A percentile compares a stretch with the other conserved stretches of the same genome.
Evolutionary conservation across 2,113 vertebrate genomes (phyloP).

Genomic region (Syngnathus floridae): DNA sequence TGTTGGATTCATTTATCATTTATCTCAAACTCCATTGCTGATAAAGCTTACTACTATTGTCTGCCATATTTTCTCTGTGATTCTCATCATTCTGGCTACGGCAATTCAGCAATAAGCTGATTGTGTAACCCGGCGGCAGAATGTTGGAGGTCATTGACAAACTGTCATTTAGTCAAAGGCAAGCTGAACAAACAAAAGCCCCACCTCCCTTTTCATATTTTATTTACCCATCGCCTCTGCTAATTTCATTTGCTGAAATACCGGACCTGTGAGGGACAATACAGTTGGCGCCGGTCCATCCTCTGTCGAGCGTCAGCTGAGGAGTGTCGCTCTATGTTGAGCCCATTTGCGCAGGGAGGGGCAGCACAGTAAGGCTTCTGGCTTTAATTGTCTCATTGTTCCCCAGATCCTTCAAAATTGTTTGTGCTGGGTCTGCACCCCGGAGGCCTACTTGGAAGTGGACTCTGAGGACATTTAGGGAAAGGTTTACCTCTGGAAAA

Average conservation of each 20-base stretch:
- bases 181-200: slow-evolving; percentile 4
- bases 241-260: slow-evolving; percentile 15
- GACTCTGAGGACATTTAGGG: slow-evolving; percentile 25
- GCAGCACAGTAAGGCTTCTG: slow-evolving; percentile 52
- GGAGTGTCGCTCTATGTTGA: slow-evolving; percentile 45
- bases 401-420: slow-evolving; percentile 18
- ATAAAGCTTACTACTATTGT: slow-evolving; percentile 8
- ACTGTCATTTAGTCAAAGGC: slow-evolving; percentile 11
- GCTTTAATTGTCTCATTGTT: slow-evolving; percentile 60
- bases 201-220: not conserved
- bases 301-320: slow-evolving; percentile 24
- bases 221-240: slow-evolving; percentile 5
- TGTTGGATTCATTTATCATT: not conserved
- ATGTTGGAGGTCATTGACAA: slow-evolving; percentile 14
- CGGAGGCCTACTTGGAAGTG: slow-evolving; percentile 16
- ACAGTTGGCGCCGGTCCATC: slow-evolving; percentile 7
- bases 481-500: slow-evolving; percentile 14
- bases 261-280: slow-evolving; percentile 2
- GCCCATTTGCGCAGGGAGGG: slow-evolving; percentile 42
- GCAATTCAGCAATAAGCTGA: slow-evolving; percentile 7
- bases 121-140: slow-evolving; percentile 28
- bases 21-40: slow-evolving; percentile 12
- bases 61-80: slow-evolving; percentile 23
- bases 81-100: slow-evolving; percentile 18
- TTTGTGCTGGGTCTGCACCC: slow-evolving; percentile 33